Evolutionary conservation across 2,113 vertebrate genomes (phyloP).

Genomic region (Pedetes capensis): DNA sequence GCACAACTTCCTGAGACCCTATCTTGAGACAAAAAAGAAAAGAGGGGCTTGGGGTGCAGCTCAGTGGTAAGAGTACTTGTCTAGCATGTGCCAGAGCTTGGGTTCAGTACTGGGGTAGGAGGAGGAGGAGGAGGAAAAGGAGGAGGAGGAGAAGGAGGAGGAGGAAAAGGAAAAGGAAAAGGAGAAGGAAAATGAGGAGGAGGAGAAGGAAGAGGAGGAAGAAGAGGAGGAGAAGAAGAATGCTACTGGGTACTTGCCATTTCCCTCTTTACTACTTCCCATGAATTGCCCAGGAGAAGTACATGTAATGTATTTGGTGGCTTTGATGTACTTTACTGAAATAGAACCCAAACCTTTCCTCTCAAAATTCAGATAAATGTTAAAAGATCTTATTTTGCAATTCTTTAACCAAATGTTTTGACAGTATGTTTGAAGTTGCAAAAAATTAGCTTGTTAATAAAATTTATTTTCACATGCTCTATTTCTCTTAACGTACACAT

Average conservation of each 20-base stretch:
- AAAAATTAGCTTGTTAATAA: not conserved
- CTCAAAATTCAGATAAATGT: not conserved
- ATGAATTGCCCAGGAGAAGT: not conserved
- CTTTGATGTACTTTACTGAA: not conserved
- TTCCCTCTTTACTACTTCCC: not conserved
- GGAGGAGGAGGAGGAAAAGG: too few relatives aligned
- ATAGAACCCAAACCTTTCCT: not conserved
- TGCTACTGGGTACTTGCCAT: not conserved
- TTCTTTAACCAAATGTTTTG: not conserved
- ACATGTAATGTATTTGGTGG: not conserved
- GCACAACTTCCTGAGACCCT: too few relatives aligned
- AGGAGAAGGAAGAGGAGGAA: too few relatives aligned
- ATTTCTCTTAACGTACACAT: not conserved
- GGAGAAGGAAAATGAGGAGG: too few relatives aligned
- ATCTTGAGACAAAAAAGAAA: too few relatives aligned
- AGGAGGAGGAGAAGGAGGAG: too few relatives aligned
- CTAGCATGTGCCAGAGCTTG: too few relatives aligned
- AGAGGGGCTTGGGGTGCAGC: too few relatives aligned
- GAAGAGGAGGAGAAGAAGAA: too few relatives aligned
- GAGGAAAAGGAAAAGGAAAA: too few relatives aligned
- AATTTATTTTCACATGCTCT: slow-evolving; percentile 23
- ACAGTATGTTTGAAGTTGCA: not conserved
- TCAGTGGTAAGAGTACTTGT: too few relatives aligned
- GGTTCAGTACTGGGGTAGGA: too few relatives aligned
- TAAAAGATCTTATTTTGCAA: not conserved